Percentiles rank a stretch among this genome's conserved stretches.
Evolutionary conservation across 2,113 vertebrate species (phyloP).

Genomic region (Uria lomvia): DNA sequence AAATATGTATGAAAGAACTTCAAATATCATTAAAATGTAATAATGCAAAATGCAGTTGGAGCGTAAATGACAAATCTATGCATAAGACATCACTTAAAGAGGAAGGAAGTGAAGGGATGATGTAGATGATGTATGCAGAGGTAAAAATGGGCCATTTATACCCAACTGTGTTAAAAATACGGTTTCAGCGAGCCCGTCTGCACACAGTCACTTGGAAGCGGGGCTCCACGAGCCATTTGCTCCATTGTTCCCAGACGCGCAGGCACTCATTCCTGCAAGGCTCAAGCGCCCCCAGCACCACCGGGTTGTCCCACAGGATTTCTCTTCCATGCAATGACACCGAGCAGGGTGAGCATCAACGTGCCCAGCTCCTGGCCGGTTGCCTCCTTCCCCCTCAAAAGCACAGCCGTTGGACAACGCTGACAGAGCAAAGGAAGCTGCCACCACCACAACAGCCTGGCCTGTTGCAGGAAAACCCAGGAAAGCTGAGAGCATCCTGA

Average conservation of each 20-base stretch:
- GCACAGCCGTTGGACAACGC: neutral
- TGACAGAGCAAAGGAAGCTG: neutral
- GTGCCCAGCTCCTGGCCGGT: neutral
- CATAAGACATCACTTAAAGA: conserved; percentile 53
- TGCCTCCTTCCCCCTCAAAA: neutral
- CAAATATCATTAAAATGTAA: conserved; percentile 70
- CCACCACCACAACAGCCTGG: neutral
- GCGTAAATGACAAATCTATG: conserved; percentile 55
- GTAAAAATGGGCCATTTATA: conserved; percentile 58
- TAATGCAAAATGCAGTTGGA: conserved; percentile 61
- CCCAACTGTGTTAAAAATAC: neutral
- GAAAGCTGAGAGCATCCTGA: conserved; percentile 8
- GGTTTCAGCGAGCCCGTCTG: neutral
- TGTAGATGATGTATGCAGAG: conserved; percentile 40
- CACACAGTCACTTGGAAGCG: neutral
- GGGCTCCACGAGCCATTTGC: neutral
- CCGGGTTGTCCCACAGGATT: neutral
- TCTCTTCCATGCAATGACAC: neutral
- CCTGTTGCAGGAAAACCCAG: neutral
- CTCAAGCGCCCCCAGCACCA: accelerated
- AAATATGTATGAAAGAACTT: conserved; percentile 65
- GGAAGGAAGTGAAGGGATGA: conserved; percentile 52
- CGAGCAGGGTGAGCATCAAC: neutral
- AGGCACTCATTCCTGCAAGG: neutral
- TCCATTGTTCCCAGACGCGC: neutral